A percentile compares a stretch with the other conserved stretches of the same genome.
Evolutionary conservation across 2,113 vertebrate species (phyloP).

Genomic region (Cryptomyrus ogoouensis): DNA sequence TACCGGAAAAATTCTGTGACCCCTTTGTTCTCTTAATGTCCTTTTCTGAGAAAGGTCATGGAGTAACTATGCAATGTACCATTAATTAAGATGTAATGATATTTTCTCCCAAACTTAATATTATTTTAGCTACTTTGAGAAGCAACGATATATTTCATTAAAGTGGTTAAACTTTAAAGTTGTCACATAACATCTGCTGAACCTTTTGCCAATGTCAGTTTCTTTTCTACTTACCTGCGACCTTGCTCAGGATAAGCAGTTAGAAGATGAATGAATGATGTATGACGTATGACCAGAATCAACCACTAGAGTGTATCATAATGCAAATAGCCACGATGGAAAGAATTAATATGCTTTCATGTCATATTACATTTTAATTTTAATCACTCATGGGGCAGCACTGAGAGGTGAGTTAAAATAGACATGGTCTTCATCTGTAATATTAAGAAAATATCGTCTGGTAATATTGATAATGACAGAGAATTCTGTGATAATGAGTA

Average conservation of each 20-base stretch:
- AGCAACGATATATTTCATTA: not conserved
- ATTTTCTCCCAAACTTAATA: not conserved
- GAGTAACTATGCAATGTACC: not conserved
- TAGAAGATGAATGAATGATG: not conserved
- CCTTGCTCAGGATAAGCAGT: not conserved
- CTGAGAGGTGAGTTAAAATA: not conserved
- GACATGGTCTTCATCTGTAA: not conserved
- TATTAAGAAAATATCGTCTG: not conserved
- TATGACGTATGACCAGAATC: not conserved
- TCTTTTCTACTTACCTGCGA: not conserved
- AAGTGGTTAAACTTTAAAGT: not conserved
- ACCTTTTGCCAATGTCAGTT: not conserved
- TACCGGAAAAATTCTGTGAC: not conserved
- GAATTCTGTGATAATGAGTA: not conserved
- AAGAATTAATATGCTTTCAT: not conserved
- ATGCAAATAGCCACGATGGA: not conserved
- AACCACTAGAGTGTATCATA: not conserved
- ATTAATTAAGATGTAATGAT: not conserved
- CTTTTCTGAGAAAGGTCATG: not conserved
- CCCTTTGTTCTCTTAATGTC: not conserved
- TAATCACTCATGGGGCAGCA: not conserved
- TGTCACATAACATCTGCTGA: not conserved
- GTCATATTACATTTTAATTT: not conserved
- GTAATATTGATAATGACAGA: not conserved
- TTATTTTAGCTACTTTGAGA: not conserved